A percentile compares a stretch with the other conserved stretches of the same genome.
phyloP scores from a whole-genome alignment of 1,140 invertebrate species.

The Neelides sp. region DNA sequence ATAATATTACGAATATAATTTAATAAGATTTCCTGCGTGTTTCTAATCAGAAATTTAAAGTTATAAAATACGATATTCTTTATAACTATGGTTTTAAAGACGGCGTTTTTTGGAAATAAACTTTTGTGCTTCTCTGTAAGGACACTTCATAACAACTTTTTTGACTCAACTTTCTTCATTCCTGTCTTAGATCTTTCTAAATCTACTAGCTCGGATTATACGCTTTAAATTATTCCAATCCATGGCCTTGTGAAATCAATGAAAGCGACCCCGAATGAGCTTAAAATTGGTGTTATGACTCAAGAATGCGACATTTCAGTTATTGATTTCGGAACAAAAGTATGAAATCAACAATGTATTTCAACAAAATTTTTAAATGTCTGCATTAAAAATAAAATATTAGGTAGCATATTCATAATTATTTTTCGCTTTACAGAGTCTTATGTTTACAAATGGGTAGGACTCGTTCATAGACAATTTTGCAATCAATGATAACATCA shows the following conservation, averaged over 20 bases:
- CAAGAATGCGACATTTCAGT: slow-evolving; percentile 10
- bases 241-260: slow-evolving; percentile 6
- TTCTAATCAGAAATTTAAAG: too few species aligned
- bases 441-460: slow-evolving; percentile 3
- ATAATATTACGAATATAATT: too few species aligned
- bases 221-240: neutral
- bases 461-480: slow-evolving; percentile 12
- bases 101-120: neutral
- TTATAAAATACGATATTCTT: too few species aligned
- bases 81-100: too few species aligned
- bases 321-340: slow-evolving; percentile 1
- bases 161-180: slow-evolving; percentile 1
- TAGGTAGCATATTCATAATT: too few species aligned
- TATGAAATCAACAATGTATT: neutral
- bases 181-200: slow-evolving; percentile 1
- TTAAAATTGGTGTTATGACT: too few species aligned
- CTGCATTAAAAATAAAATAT: neutral
- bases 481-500: slow-evolving; percentile 1
- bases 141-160: neutral
- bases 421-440: slow-evolving; percentile 7
- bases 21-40: too few species aligned
- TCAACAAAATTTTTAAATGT: neutral
- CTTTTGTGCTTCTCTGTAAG: neutral
- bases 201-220: neutral
- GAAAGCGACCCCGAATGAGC: neutral